These are phyloP conservation scores for Hedychridium roseum DNA, from an alignment of 2,888 invertebrate genomes.

Conservation along the genomic window DNA sequence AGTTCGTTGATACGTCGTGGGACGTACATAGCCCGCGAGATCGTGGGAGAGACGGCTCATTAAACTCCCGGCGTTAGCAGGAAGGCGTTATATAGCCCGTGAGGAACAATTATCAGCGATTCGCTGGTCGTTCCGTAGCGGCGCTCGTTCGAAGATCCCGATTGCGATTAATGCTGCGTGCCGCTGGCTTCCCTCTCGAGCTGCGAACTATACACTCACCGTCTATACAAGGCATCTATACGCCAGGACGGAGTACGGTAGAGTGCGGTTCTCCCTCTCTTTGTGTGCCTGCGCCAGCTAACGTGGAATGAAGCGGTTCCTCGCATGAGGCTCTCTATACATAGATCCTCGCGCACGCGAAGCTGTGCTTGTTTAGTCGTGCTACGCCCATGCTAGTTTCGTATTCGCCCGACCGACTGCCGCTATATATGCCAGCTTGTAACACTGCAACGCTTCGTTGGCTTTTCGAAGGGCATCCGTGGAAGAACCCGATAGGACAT, in stretches of 20 bases:
- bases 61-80: conserved; percentile 15
- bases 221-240: no score
- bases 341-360: conserved; percentile 2
- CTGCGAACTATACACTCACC: no score
- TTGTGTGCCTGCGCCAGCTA: conserved; percentile 3
- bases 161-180: conserved; percentile 15
- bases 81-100: conserved; percentile 2
- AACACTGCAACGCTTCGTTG: conserved; percentile 29
- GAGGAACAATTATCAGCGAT: conserved; percentile 19
- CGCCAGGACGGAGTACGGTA: no score
- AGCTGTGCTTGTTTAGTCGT: conserved; percentile 1
- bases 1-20: no score
- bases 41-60: no score
- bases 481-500: no score
- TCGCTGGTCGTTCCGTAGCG: conserved; percentile 13
- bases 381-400: conserved; percentile 23
- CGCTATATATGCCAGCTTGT: conserved; percentile 26
- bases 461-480: conserved; percentile 19
- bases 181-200: no score
- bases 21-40: no score
- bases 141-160: conserved; percentile 11
- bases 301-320: conserved; percentile 17
- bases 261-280: no score
- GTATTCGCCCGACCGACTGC: conserved; percentile 26
- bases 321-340: no score